Evolutionary conservation across 2,888 invertebrate species (phyloP), one percentile per base, ranked within the genome.

Genomic region (Caradrina clavipalpis): DNA sequence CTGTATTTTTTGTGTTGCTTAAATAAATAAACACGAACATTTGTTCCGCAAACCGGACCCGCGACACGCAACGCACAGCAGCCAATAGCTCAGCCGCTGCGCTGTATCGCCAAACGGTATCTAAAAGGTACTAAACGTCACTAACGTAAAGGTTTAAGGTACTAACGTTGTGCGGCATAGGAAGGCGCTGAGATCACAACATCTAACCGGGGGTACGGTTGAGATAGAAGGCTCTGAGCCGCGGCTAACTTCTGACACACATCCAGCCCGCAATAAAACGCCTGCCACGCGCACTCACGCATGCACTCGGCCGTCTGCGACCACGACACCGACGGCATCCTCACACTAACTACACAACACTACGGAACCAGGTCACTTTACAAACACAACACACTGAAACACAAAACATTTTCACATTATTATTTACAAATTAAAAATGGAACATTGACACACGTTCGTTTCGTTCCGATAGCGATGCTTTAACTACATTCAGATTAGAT

Each of bases 111-210:
- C 35, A 35, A 42, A 42, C 35, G 6, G 35, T 35, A 53, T 15
- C 2, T 31, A 35, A 54, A 50, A 64, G 55, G 76, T 93, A 95
- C 95, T 87, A 91, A 95, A n/a, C n/a, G n/a, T n/a, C n/a, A n/a
- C n/a, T n/a, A n/a, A n/a, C n/a, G n/a, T n/a, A n/a, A n/a, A n/a
- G n/a, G n/a, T n/a, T n/a, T n/a, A 50, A 64, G 55, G 76, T 93
- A 95, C 95, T 87, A 91, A 95, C 95, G 81, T 84, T 88, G 88
- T 71, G 85, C 84, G 22, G 90, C 88, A 73, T 88, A 90, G 2
- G 89, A 87, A 13, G 95, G 95, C 4, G 93, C 95, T 7, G 92
- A 87, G 53, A 94, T 84, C 59, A 95, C 88, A 67, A 93, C 95
- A 67, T 95, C 95, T 72, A 94, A 75, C 53, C 84, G 87, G 4